phyloP scores from a whole-genome alignment of 2,113 vertebrate species.

The Proteles cristata region DNA sequence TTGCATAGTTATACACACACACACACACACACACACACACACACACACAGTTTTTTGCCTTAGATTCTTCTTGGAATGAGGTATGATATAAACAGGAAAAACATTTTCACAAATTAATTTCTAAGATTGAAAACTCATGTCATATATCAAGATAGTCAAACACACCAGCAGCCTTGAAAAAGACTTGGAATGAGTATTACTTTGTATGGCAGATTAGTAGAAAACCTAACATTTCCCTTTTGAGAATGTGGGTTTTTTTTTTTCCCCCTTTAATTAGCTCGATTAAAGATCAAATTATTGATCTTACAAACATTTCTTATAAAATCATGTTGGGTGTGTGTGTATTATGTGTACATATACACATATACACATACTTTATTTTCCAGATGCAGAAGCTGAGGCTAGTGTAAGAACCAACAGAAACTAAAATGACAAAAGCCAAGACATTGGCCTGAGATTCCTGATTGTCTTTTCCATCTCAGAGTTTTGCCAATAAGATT shows the following conservation, averaged over 20 bases:
- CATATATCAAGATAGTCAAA: slow-evolving; percentile 25
- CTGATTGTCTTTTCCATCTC: background rate
- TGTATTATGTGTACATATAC: background rate
- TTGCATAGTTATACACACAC: background rate
- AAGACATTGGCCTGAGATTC: background rate
- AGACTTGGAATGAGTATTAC: background rate
- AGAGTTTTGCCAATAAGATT: background rate
- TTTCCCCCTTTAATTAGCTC: background rate
- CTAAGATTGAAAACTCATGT: slow-evolving; percentile 35
- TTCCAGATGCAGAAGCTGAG: background rate
- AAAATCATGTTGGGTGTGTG: background rate
- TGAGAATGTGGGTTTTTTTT: background rate
- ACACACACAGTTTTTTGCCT: background rate
- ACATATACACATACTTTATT: background rate
- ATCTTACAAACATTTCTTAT: slow-evolving; percentile 33
- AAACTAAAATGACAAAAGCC: background rate
- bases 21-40: background rate
- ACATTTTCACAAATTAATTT: background rate
- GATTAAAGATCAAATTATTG: background rate
- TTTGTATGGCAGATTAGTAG: background rate
- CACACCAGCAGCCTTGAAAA: slow-evolving; percentile 17
- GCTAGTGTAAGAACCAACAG: background rate
- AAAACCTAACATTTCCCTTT: slow-evolving; percentile 9
- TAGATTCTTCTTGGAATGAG: slow-evolving; percentile 30
- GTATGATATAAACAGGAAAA: background rate